These are phyloP conservation scores for Sebastes alutus DNA, from an alignment of 2,797 vertebrate species.

Conservation along the genomic window DNA sequence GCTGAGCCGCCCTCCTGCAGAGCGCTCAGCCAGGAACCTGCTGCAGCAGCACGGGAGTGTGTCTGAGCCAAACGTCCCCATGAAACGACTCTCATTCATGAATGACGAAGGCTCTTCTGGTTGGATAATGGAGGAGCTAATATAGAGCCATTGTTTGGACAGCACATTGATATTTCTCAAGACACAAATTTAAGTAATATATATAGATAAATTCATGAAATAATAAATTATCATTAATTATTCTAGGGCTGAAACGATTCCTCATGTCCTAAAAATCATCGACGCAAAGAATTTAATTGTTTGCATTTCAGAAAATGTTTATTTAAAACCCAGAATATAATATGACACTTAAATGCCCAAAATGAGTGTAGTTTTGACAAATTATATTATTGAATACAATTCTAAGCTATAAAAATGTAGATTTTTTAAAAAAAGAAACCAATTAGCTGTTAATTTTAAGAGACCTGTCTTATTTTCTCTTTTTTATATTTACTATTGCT, in stretches of 20 bases:
- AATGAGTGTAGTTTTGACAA: no score
- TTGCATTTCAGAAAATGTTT: no score
- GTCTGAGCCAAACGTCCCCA: not conserved
- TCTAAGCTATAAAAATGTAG: no score
- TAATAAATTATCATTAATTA: accelerated
- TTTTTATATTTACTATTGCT: no score
- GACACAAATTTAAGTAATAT: not conserved
- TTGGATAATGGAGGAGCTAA: not conserved
- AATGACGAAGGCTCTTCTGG: not conserved
- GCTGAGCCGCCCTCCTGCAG: conserved; percentile 21
- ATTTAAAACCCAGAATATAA: no score
- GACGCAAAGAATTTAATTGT: no score
- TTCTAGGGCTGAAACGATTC: no score
- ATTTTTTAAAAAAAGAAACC: no score
- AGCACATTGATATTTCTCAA: not conserved
- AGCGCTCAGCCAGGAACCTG: conserved; percentile 3
- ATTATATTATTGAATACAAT: no score
- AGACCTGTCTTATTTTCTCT: no score
- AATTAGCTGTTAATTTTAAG: no score
- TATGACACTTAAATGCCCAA: no score
- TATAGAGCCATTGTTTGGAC: not conserved
- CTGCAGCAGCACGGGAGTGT: not conserved
- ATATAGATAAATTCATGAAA: not conserved
- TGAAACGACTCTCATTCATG: not conserved
- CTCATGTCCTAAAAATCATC: accelerated